phyloP scores from a whole-genome alignment of 2,797 vertebrate genomes.

The Notolabrus celidotus region DNA sequence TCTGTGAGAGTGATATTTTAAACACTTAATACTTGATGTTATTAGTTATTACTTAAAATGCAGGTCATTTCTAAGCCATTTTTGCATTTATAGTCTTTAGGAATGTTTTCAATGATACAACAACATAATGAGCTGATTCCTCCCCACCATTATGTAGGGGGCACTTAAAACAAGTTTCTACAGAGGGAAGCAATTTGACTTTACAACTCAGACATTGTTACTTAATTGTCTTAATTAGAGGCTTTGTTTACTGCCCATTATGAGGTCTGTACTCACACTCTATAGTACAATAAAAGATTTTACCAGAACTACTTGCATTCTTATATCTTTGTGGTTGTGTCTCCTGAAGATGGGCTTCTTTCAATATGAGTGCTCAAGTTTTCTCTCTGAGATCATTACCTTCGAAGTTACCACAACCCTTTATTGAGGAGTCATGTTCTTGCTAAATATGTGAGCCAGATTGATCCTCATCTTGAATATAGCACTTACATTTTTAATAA shows the following conservation, averaged over 20 bases:
- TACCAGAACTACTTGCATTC: neutral
- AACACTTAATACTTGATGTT: neutral
- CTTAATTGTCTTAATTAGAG: conserved; percentile 11
- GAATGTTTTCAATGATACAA: neutral
- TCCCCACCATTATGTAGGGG: no score
- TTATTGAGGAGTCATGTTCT: neutral
- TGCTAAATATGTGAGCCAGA: neutral
- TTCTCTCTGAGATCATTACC: neutral
- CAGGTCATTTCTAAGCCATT: neutral
- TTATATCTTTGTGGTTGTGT: neutral
- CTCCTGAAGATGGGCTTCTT: neutral
- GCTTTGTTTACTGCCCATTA: neutral
- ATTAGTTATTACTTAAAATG: neutral
- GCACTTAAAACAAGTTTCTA: neutral
- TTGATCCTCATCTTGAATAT: neutral
- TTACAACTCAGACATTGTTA: conserved; percentile 13
- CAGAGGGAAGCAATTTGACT: neutral
- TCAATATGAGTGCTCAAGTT: neutral
- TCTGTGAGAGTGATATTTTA: neutral
- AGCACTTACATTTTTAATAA: neutral
- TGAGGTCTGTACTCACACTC: conserved; percentile 1
- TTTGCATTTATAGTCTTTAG: neutral
- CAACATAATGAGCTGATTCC: neutral
- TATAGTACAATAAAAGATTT: conserved; percentile 2
- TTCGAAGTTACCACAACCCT: neutral